A percentile compares a stretch with the other conserved stretches of the same genome.
Conservation (phyloP, 2,888 invertebrate species). For the Trachelus stipa region DNA sequence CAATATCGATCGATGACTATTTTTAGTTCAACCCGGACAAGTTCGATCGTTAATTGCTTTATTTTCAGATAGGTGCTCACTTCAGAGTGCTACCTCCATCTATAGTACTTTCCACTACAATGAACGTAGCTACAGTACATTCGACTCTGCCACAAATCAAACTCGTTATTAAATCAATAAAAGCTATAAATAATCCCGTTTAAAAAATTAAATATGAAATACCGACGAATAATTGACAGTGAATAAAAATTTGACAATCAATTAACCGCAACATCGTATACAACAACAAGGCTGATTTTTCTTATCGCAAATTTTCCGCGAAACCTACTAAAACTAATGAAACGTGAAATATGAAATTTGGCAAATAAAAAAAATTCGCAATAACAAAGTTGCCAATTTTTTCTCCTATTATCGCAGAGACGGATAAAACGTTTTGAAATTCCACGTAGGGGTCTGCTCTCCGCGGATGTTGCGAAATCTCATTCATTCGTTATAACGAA, state of each 20-base stretch:
- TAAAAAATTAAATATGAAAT: neutral
- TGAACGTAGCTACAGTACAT: neutral
- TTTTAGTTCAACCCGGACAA: conserved; percentile 26
- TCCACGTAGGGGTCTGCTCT: neutral
- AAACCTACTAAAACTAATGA: too few relatives aligned
- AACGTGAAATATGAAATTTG: too few relatives aligned
- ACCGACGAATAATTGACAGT: neutral
- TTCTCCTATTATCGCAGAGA: neutral
- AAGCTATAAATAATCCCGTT: neutral
- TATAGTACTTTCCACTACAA: neutral
- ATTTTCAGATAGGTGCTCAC: conserved; percentile 19
- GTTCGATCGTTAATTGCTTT: conserved; percentile 33
- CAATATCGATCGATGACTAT: conserved; percentile 26
- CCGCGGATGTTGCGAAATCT: neutral
- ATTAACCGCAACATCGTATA: too few relatives aligned
- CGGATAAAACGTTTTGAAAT: neutral
- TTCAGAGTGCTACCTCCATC: neutral
- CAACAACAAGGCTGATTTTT: too few relatives aligned
- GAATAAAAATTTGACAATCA: too few relatives aligned
- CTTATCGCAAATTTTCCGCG: neutral
- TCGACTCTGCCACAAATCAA: neutral
- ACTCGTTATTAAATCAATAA: neutral
- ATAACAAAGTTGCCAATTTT: neutral
- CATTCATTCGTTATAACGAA: neutral
- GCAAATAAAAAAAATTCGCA: neutral